These are phyloP conservation scores for Hemibagrus wyckioides DNA, from an alignment of 2,113 vertebrate genomes.

Conservation along the genomic window DNA sequence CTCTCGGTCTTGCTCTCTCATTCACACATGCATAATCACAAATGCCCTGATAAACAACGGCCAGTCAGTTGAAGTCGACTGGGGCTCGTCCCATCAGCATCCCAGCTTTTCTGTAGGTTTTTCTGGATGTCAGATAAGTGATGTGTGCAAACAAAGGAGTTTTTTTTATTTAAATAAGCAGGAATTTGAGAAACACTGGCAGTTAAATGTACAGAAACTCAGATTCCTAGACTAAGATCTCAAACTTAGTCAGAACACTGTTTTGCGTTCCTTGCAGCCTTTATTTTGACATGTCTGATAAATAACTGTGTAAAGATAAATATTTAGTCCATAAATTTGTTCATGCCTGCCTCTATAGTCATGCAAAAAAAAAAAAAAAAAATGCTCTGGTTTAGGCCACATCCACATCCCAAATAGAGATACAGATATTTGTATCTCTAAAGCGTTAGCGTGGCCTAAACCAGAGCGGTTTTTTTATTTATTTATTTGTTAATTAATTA, in stretches of 20 bases:
- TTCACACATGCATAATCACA: slow-evolving; percentile 48
- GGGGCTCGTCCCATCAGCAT: neutral
- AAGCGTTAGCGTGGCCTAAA: too few species aligned
- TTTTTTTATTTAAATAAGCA: neutral
- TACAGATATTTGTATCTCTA: too few species aligned
- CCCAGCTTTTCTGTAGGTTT: neutral
- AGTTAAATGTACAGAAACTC: neutral
- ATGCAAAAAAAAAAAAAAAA: too few species aligned
- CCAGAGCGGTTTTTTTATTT: too few species aligned
- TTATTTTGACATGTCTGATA: neutral
- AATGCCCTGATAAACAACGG: slow-evolving; percentile 36
- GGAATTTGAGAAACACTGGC: neutral
- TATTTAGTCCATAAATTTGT: neutral
- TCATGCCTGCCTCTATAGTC: neutral
- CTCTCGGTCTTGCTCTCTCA: slow-evolving; percentile 32
- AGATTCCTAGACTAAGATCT: neutral
- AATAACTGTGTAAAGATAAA: neutral
- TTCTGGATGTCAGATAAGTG: too few species aligned
- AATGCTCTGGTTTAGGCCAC: too few species aligned
- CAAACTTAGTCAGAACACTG: too few species aligned
- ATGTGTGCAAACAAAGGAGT: neutral
- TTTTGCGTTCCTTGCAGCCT: too few species aligned
- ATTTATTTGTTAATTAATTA: too few species aligned
- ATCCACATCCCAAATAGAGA: too few species aligned
- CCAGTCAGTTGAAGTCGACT: neutral